Base-by-base conservation (phyloP, 1,140 invertebrate genomes). In the Eumeta japonica region DNA sequence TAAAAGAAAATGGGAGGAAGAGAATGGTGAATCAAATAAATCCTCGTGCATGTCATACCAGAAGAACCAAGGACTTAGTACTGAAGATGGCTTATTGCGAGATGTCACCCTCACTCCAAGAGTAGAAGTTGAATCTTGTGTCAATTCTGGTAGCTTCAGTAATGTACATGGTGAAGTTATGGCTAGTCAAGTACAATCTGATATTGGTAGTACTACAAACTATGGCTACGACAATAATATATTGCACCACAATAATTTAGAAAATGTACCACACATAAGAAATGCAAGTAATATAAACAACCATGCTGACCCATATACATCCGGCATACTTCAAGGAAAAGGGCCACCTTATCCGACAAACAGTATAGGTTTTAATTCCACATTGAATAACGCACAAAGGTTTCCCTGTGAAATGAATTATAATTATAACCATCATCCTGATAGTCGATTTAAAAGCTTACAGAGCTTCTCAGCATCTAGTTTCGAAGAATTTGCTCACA, bases 71-170 rank as follows among this genome's bases (percentile, higher is more conserved):
- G 56, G 54, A 43, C 48, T 57, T 10, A 60, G 32, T 37, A 59
- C 60, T 30, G 58, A 63, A 36, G 57, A 63, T 31, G 53, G 58
- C 42, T 60, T 80, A 16, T 41, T 81, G 16, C 72, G 78, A 33
- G 79, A 83, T 39, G 77, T 80, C 12, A 77, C 53, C 45, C 52
- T 83, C 11, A 74, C 76, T 30, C 71, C 76, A 3, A 74, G 79
- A 35, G 67, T 82, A 34, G 81, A 83, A 55, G 75, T 79, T 4
- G 82, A 84, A 41, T 76, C 76, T 24, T 84, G 82, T 60, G 75
- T 83, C 2, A 81, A 80, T 50, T 56, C 75, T n/a, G 79, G 80
- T 10, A 81, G 78, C 52, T 87, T 85, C 55, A 81, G 80, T 30
- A 83, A 82, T 51, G 62, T 87, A 31, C 84, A 86, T 55, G 62